Conservation (phyloP, 2,797 vertebrate genomes). For the Pipistrellus nathusii region DNA sequence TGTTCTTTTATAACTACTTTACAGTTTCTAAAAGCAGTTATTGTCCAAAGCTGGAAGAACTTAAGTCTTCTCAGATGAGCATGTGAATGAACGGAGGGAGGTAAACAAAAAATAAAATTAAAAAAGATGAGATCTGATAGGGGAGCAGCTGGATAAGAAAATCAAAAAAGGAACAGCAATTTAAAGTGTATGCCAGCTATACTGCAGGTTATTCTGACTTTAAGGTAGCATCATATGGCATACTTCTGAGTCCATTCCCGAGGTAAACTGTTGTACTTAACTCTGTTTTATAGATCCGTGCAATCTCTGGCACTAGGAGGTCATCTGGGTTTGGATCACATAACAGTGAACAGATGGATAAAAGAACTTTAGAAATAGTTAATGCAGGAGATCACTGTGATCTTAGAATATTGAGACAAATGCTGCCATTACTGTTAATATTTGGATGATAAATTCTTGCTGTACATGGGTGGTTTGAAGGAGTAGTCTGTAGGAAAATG, state of each 20-base stretch:
- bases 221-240: constrained; percentile 96
- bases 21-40: constrained; percentile 94
- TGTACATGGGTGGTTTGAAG: no score
- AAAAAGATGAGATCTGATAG: constrained; percentile 91
- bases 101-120: constrained; percentile 90
- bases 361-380: constrained; percentile 98
- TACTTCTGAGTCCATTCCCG: constrained; percentile 99
- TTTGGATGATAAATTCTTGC: constrained; percentile 90
- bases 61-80: constrained; percentile 96
- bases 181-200: constrained; percentile 96
- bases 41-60: constrained; percentile 94
- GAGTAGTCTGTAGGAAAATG: no score
- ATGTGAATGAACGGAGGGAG: constrained; percentile 92
- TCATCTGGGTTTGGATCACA: constrained; percentile 99
- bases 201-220: constrained; percentile 93
- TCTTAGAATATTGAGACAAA: constrained; percentile 96
- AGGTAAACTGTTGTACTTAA: constrained; percentile 98
- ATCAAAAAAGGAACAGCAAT: constrained; percentile 95
- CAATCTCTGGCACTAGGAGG: constrained; percentile 99
- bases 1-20: constrained; percentile 92
- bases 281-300: constrained; percentile 99
- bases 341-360: constrained; percentile 99
- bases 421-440: constrained; percentile 98
- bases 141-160: constrained; percentile 93
- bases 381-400: constrained; percentile 96